Evolutionary conservation across 2,888 invertebrate genomes (phyloP).

Genomic region (Machimus atricapillus): DNA sequence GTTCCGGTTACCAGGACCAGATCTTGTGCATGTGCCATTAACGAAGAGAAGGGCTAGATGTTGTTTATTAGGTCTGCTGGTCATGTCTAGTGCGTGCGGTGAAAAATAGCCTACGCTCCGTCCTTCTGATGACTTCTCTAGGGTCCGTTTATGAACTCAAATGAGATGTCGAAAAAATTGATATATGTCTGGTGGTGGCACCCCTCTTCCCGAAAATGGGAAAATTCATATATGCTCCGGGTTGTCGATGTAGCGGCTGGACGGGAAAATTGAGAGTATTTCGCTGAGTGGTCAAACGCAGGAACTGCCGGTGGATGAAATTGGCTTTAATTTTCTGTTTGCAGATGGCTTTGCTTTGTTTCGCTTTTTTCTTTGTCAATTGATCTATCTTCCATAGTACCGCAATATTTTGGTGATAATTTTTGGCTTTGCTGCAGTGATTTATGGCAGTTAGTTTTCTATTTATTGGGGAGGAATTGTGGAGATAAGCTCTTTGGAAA

Average conservation of each 20-base stretch:
- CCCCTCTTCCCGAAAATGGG: neutral
- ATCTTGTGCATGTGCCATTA: constrained; percentile 1
- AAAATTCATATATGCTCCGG: neutral
- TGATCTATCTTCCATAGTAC: neutral
- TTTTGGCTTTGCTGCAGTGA: neutral
- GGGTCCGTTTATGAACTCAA: constrained; percentile 20
- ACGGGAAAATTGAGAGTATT: neutral
- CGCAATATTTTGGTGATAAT: neutral
- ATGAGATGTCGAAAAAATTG: constrained; percentile 32
- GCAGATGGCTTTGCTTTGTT: neutral
- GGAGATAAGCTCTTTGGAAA: neutral
- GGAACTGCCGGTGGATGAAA: neutral
- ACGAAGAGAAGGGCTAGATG: neutral
- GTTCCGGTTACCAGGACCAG: neutral
- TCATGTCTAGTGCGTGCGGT: constrained; percentile 26
- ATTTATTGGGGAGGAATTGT: neutral
- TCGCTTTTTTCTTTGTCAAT: neutral
- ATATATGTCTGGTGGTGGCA: constrained; percentile 28
- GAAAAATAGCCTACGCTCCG: constrained; percentile 5
- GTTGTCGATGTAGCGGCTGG: neutral
- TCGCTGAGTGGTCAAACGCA: neutral
- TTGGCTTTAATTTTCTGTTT: constrained; percentile 15
- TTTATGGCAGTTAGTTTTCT: neutral
- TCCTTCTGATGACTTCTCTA: neutral
- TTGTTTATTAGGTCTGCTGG: constrained; percentile 32